Evolutionary conservation across 1,140 invertebrate species (phyloP), one percentile per base, ranked within the genome.

Genomic region (Eulimnadia texana): DNA sequence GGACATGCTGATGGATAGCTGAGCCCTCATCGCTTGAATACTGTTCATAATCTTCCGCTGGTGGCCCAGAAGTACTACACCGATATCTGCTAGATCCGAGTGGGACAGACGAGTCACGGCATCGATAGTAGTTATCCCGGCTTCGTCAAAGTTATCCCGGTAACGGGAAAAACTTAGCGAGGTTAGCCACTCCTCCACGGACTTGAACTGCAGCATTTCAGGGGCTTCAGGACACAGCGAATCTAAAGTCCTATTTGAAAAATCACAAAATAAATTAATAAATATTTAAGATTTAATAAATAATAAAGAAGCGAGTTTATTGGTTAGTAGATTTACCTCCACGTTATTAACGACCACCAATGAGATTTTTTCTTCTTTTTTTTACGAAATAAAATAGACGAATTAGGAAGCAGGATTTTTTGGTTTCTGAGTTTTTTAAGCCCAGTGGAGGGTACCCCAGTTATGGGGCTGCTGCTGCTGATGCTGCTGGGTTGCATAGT

Each of bases 1-100:
- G 13, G 88, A 86, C 63, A 90, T 82, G 73, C 85, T 90, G 62
- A 88, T 88, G 60, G 86, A 84, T 67, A 91, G 83, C 72, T 93
- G 90, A 50, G 88, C 87, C 66, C 90, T 79, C 73, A 94, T 84
- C 64, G 87, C 88, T 70, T 93, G 90, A 67, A 94, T 86, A 78
- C 88, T 91, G 76, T 91, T 93, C 85, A 97, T 93, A 60, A 98
- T 96, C 77, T 97, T 97, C 76, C 96, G 95, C 74, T 97, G 93
- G 76, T 98, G 94, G 42, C 93, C 93, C 16, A 95, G 91, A 51
- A 97, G 80, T 11, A 89, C 93, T 64, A 98, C 89, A 27, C 93
- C 93, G 62, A 98, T 78, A 66, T 86, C 82, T 23, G 88, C 89
- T 59, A 98, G 76, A 72, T 97, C 93, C 70, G 92, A 88, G 24